A percentile compares a stretch with the other conserved stretches of the same genome.
phyloP scores from a whole-genome alignment of 2,797 vertebrate genomes.

The Hozukius guyotensis region DNA sequence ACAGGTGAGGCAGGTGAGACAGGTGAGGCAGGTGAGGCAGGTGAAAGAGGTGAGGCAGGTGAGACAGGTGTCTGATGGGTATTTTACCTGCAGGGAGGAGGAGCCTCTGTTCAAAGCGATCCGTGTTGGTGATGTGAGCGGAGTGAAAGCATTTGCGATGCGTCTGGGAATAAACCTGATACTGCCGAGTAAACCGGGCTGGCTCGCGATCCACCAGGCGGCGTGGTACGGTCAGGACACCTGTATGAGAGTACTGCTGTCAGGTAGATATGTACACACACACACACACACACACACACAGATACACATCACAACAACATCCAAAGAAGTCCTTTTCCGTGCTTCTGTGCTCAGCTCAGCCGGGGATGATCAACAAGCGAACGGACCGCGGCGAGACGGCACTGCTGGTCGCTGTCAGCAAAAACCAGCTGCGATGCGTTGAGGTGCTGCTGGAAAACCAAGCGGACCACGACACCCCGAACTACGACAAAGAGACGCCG shows the following conservation, averaged over 20 bases:
- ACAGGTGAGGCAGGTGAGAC: too few species aligned
- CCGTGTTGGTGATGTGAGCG: constrained; percentile 38
- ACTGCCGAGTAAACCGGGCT: constrained; percentile 55
- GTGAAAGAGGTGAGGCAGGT: neutral
- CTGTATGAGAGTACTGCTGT: constrained; percentile 56
- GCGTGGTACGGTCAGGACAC: constrained; percentile 45
- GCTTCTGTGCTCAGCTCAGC: constrained; percentile 81
- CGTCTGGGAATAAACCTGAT: constrained; percentile 52
- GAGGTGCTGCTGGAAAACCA: constrained; percentile 84
- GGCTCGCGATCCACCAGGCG: constrained; percentile 69
- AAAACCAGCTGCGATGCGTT: constrained; percentile 80
- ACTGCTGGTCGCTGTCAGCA: constrained; percentile 84
- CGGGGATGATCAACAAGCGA: constrained; percentile 86
- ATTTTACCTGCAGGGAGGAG: constrained; percentile 59
- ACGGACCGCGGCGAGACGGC: constrained; percentile 86
- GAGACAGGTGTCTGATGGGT: neutral
- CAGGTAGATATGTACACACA: constrained; percentile 48
- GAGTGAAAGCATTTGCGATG: constrained; percentile 25
- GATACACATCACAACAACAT: neutral
- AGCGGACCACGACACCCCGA: constrained; percentile 87
- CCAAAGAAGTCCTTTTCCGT: neutral
- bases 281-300: neutral
- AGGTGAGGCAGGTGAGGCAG: too few species aligned
- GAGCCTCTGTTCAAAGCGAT: constrained; percentile 76
- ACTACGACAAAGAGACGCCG: constrained; percentile 87